These are phyloP conservation scores for Gopherus flavomarginatus DNA, from an alignment of 2,113 vertebrate species.

Conservation along the genomic window DNA sequence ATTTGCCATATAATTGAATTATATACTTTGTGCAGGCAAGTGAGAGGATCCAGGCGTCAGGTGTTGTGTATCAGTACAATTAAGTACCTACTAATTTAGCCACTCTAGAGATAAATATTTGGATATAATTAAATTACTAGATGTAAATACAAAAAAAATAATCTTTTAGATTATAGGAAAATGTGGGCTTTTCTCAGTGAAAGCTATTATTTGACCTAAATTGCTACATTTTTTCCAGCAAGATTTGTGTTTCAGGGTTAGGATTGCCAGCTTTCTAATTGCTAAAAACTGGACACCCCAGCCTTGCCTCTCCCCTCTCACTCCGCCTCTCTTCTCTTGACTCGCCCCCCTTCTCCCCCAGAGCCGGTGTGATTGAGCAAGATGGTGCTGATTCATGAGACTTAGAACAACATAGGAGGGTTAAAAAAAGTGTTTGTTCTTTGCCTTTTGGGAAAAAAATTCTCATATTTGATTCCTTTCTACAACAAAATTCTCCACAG, in stretches of 20 bases:
- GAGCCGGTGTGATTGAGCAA: no score
- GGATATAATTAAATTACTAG: conserved; percentile 20
- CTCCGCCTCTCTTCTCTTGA: no score
- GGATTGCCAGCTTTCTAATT: no score
- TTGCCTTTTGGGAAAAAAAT: no score
- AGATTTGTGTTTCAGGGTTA: not conserved
- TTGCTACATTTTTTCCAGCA: not conserved
- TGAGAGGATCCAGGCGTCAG: conserved; percentile 24
- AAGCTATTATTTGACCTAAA: not conserved
- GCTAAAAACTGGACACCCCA: no score
- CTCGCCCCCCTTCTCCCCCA: no score
- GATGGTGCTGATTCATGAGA: no score
- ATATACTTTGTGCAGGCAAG: not conserved
- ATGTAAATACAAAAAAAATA: conserved; percentile 19
- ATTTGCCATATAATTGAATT: not conserved
- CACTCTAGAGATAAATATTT: conserved; percentile 51
- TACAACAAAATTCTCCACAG: no score
- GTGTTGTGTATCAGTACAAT: conserved; percentile 34
- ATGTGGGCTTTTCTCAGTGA: not conserved
- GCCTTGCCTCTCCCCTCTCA: no score
- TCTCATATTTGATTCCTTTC: no score
- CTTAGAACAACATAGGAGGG: no score
- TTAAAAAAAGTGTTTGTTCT: no score
- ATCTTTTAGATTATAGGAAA: not conserved
- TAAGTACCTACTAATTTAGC: conserved; percentile 38